Conservation (phyloP, 2,797 vertebrate species). For the Ceryle rudis region DNA sequence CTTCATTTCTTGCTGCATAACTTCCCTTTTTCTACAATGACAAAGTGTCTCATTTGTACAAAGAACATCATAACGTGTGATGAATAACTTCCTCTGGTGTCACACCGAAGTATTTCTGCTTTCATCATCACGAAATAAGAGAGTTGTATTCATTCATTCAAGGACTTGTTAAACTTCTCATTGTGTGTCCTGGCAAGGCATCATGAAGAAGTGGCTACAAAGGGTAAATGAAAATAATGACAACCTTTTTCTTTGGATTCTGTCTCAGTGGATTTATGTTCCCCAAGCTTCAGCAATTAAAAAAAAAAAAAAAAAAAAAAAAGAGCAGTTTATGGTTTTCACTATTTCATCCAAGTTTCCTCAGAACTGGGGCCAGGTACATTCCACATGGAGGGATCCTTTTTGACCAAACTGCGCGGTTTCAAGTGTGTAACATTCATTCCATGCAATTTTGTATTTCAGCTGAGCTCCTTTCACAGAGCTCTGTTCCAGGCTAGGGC, state of each 20-base stretch:
- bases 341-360: slow-evolving; percentile 2
- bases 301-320: too few species aligned
- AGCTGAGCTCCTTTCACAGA: not conserved
- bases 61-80: not conserved
- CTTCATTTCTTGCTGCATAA: not conserved
- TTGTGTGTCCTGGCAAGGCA: not conserved
- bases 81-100: not conserved
- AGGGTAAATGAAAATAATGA: not conserved
- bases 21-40: not conserved
- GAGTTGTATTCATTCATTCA: not conserved
- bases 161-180: not conserved
- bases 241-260: not conserved
- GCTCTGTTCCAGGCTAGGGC: not conserved
- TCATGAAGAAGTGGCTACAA: not conserved
- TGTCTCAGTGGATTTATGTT: not conserved
- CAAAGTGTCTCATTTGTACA: not conserved
- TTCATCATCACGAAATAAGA: not conserved
- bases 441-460: not conserved
- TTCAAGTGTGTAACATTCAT: not conserved
- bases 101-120: not conserved
- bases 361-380: not conserved
- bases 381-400: not conserved
- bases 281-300: not conserved
- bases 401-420: not conserved
- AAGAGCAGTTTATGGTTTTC: not conserved